These are phyloP conservation scores for Aromia moschata DNA, from an alignment of 2,888 invertebrate genomes.

Conservation along the genomic window DNA sequence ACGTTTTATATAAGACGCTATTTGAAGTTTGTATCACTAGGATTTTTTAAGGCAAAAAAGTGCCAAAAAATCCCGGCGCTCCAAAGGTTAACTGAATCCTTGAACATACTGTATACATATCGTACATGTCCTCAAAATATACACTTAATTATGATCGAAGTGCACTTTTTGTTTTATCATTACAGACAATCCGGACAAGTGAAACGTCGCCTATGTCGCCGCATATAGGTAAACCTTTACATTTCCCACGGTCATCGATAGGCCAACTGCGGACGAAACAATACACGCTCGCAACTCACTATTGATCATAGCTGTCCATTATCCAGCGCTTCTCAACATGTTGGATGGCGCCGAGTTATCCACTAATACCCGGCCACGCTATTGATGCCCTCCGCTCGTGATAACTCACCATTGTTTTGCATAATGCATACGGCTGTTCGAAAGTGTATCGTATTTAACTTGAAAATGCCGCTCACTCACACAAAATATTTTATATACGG, in stretches of 20 bases:
- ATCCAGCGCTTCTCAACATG: conserved; percentile 54
- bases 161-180: too few species aligned
- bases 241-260: conserved; percentile 59
- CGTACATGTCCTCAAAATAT: too few species aligned
- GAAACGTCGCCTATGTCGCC: conserved; percentile 31
- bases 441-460: conserved; percentile 27
- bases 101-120: too few species aligned
- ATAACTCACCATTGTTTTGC: conserved; percentile 50
- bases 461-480: conserved; percentile 16
- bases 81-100: too few species aligned
- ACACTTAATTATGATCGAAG: too few species aligned
- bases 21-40: too few species aligned
- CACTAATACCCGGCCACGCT: conserved; percentile 42
- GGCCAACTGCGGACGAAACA: conserved; percentile 53
- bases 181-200: conserved; percentile 40
- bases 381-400: conserved; percentile 43
- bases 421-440: conserved; percentile 34
- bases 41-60: too few species aligned
- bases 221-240: conserved; percentile 51
- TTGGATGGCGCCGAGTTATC: conserved; percentile 47
- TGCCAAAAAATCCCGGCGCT: too few species aligned
- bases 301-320: conserved; percentile 59
- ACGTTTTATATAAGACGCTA: too few species aligned
- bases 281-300: conserved; percentile 59
- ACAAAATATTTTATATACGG: too few species aligned